Conservation (phyloP, 2,797 vertebrate species). For the Morus bassanus region DNA sequence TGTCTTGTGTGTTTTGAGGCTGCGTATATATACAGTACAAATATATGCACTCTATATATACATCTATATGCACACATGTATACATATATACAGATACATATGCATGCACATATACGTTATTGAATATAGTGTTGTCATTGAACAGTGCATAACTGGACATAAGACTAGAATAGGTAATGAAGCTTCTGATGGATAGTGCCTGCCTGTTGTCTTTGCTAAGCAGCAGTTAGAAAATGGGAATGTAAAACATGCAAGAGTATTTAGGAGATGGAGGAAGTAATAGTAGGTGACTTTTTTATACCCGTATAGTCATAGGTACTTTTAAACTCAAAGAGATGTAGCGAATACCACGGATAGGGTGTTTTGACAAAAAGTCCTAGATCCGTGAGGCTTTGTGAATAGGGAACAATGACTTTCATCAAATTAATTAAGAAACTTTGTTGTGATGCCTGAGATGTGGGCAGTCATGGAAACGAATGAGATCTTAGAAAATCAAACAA, state of each 20-base stretch:
- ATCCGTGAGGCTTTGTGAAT: not conserved
- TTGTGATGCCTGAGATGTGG: not conserved
- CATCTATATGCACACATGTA: not conserved
- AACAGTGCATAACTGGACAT: not conserved
- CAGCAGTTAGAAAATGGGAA: not conserved
- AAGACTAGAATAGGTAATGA: not conserved
- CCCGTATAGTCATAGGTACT: not conserved
- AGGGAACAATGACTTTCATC: not conserved
- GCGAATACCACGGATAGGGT: accelerated
- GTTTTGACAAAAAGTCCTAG: not conserved
- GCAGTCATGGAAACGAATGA: not conserved
- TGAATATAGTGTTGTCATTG: not conserved
- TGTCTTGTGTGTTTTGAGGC: not conserved
- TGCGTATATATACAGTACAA: not conserved
- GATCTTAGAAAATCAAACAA: not conserved
- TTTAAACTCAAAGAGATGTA: not conserved
- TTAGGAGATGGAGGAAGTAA: not conserved
- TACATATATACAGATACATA: not conserved
- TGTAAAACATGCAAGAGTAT: not conserved
- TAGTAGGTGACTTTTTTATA: not conserved
- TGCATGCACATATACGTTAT: not conserved
- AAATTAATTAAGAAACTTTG: not conserved
- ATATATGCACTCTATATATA: not conserved
- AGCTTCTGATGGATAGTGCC: not conserved
- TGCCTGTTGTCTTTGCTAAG: not conserved